Base-by-base conservation (phyloP, 1,140 invertebrate genomes). In the Tigriopus japonicus region DNA sequence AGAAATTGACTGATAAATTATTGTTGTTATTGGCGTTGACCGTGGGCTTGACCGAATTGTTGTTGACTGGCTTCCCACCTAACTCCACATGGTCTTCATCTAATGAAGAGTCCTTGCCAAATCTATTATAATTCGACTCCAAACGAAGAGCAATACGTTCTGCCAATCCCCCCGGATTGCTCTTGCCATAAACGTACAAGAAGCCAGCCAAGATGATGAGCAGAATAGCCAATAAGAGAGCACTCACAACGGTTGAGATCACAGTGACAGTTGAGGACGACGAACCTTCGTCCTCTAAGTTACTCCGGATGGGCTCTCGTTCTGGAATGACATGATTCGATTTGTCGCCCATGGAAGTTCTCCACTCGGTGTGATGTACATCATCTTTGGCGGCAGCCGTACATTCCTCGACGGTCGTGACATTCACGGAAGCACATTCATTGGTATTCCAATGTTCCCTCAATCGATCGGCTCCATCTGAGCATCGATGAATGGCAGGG, bases 401-500 rank as follows among this genome's bases (percentile, higher is more conserved):
- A 23, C 59, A 61, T n/a, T 58, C 12, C 5, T 5, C 24, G 1
- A 42, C n/a, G 28, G 15, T 61, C 2, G 42, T 56, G 13, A 54
- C 41, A 49, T 61, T 61, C 13, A 1, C n/a, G n/a, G 19, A 5
- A 28, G 15, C 43, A 41, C 59, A 61, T 2, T 61, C 52, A 40
- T 61, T 56, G 14, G 17, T 17, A 35, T 61, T 40, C 59, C 59
- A 61, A 21, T 35, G 43, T 40, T 61, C 43, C 14, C 59, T 17
- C 9, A 61, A 35, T 6, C 59, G 45, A 51, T 61, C 59, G 14
- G 49, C 51, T 54, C 59, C 59, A 40, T 61, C 59, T 7, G 43
- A 56, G 51, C 59, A 61, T 17, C 45, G 59, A 21, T 19, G 15
- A 21, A 51, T 21, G 14, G 2, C 23, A 10, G 43, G 14, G 28